These are phyloP conservation scores for Melieria picta DNA, from an alignment of 2,888 invertebrate genomes.

Conservation along the genomic window DNA sequence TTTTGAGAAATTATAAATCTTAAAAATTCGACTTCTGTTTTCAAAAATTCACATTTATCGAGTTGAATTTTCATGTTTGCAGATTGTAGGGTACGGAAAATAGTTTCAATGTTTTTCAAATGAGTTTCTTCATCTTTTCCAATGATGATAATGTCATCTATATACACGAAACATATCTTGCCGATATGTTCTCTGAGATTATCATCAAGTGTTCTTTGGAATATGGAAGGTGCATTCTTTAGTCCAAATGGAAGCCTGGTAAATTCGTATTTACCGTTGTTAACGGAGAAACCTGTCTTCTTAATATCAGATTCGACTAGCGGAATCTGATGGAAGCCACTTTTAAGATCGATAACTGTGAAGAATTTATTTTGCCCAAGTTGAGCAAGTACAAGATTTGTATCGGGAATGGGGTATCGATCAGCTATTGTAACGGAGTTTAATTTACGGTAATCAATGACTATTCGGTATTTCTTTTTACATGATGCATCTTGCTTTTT, in stretches of 20 bases:
- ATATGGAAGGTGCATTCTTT: too few species aligned
- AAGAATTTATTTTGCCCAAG: slow-evolving; percentile 25
- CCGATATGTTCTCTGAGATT: slow-evolving; percentile 5
- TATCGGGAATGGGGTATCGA: slow-evolving; percentile 35
- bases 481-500: slow-evolving; percentile 26
- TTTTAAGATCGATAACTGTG: slow-evolving; percentile 30
- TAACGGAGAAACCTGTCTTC: too few species aligned
- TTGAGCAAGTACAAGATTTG: slow-evolving; percentile 32
- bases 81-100: slow-evolving; percentile 30
- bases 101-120: slow-evolving; percentile 15
- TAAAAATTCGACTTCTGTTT: slow-evolving; percentile 24
- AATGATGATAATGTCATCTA: slow-evolving; percentile 31
- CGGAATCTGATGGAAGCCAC: too few species aligned
- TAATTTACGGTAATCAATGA: slow-evolving; percentile 22
- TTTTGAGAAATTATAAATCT: slow-evolving; percentile 10
- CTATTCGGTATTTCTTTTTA: slow-evolving; percentile 19
- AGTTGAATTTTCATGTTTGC: slow-evolving; percentile 25
- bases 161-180: slow-evolving; percentile 27
- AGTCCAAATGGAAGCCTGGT: too few species aligned
- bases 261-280: too few species aligned
- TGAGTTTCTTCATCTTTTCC: slow-evolving; percentile 25
- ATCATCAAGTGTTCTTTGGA: too few species aligned
- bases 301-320: too few species aligned
- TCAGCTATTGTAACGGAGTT: slow-evolving; percentile 33
- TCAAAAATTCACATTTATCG: slow-evolving; percentile 25